These are phyloP conservation scores for Oophaga pumilio DNA, from an alignment of 2,113 vertebrate species.

Conservation along the genomic window DNA sequence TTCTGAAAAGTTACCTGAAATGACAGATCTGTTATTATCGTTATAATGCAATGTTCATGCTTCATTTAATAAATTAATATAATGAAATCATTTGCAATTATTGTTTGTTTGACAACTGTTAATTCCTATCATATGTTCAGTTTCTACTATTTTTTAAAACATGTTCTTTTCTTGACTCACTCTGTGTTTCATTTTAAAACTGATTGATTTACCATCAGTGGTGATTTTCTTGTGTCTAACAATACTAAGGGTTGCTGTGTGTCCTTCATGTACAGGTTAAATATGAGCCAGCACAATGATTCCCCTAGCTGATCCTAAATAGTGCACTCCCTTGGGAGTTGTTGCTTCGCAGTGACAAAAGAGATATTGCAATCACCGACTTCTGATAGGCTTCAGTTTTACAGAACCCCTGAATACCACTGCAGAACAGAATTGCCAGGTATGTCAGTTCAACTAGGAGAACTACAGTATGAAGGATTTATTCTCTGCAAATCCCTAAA, in stretches of 20 bases:
- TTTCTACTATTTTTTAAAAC: neutral
- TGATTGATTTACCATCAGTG: conserved; percentile 49
- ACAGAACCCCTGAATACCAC: neutral
- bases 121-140: neutral
- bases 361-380: neutral
- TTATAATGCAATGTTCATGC: neutral
- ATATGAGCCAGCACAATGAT: conserved; percentile 5
- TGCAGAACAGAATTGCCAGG: neutral
- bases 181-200: conserved; percentile 16
- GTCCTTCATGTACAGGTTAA: conserved; percentile 44
- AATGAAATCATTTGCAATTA: neutral
- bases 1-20: too few relatives aligned
- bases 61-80: neutral
- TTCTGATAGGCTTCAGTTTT: conserved; percentile 1
- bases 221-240: conserved; percentile 24
- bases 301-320: conserved; percentile 17
- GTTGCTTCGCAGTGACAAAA: neutral
- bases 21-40: neutral
- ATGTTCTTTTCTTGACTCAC: neutral
- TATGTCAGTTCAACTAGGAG: neutral
- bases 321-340: neutral
- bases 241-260: conserved; percentile 18
- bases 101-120: neutral
- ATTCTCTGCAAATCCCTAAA: conserved; percentile 6
- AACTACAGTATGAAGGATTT: conserved; percentile 6